Evolutionary conservation across 2,113 vertebrate genomes (phyloP), one percentile per base, ranked within the genome.

Genomic region (Zootoca vivipara): DNA sequence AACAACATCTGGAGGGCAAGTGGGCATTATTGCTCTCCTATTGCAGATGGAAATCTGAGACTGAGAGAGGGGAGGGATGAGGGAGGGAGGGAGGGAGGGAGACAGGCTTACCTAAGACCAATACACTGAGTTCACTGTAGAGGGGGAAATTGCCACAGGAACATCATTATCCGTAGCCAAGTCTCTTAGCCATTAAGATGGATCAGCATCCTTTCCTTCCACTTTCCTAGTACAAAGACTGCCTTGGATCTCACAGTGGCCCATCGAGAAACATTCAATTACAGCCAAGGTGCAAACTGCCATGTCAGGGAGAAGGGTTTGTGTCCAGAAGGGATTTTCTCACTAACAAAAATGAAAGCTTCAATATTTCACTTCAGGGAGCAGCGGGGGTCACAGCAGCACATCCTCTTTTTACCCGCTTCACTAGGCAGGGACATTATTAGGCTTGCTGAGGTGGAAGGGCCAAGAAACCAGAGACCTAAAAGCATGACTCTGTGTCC

Each of bases 381-480:
- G 77, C 86, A 70, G 28, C 18, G 30, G 20, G 72, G 15, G 86
- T 79, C 86, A 81, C 28, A 87, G 85, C 90, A 93, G 78, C 65
- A 91, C 89, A 89, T 88, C 74, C 87, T 90, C 87, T 91, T 89
- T 93, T 94, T 90, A 93, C 85, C 46, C 91, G 87, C 89, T 94
- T 94, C 92, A 93, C 90, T 86, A 92, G 89, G 88, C 80, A 93
- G 85, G 92, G 77, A 82, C 79, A 89, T 91, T 95, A 93, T 94
- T 92, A 93, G 89, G 92, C 91, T 95, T 93, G 90, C 87, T 89
- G 86, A 90, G 85, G 78, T 92, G 85, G 91, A 93, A 93, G 92
- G 72, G 92, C 88, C n/a, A 72, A 82, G 94, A 92, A 88, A 52
- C 88, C 1, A 1, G 67, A 93, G 89, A 90, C 81, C 87, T 92